These are phyloP conservation scores for Maniola jurtina DNA, from an alignment of 1,140 invertebrate species.

Conservation along the genomic window DNA sequence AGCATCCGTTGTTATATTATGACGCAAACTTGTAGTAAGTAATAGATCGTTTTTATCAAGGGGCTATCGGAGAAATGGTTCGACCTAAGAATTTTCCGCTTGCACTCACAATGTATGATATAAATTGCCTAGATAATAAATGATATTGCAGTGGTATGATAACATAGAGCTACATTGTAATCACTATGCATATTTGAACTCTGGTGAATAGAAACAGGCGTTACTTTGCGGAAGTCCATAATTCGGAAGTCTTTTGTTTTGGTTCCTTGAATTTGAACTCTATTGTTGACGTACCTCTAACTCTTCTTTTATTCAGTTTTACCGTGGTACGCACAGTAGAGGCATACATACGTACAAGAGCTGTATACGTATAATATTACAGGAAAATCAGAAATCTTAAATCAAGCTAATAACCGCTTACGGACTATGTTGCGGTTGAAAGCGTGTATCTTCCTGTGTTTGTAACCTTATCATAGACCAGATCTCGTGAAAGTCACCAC, in stretches of 20 bases:
- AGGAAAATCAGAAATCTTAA: not conserved
- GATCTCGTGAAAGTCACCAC: constrained; percentile 31
- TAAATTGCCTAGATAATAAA: not conserved
- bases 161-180: constrained; percentile 15
- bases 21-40: not conserved
- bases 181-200: not conserved
- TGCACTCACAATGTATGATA: constrained; percentile 17
- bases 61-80: constrained; percentile 39
- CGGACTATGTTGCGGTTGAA: constrained; percentile 8
- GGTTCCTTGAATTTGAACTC: too few relatives aligned
- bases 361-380: not conserved
- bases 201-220: too few relatives aligned
- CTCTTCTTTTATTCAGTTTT: too few relatives aligned
- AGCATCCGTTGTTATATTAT: constrained; percentile 12
- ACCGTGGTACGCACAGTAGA: too few relatives aligned
- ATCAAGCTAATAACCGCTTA: not conserved
- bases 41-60: not conserved
- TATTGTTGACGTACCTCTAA: too few relatives aligned
- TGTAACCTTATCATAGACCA: constrained; percentile 30
- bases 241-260: too few relatives aligned
- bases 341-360: too few relatives aligned
- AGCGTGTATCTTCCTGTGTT: constrained; percentile 21
- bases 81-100: constrained; percentile 37
- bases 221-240: too few relatives aligned
- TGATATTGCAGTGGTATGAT: constrained; percentile 6